A percentile compares a stretch with the other conserved stretches of the same genome.
These are phyloP conservation scores for Automeris io DNA, from an alignment of 2,888 invertebrate species.

Conservation along the genomic window DNA sequence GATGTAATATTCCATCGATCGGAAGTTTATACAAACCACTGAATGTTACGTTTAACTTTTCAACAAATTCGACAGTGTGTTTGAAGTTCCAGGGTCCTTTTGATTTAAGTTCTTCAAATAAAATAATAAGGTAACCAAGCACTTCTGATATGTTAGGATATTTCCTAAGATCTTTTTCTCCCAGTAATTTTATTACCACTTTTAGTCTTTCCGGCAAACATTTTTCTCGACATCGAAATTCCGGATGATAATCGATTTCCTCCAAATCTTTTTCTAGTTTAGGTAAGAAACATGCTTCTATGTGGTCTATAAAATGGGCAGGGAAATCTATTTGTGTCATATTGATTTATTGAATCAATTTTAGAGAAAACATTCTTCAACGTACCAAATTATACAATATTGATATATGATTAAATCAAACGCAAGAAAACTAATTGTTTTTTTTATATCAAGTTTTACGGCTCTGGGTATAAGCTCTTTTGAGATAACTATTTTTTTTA, in stretches of 20 bases:
- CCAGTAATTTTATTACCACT: slow-evolving; percentile 30
- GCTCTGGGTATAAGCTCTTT: too few relatives aligned
- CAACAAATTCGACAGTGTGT: slow-evolving; percentile 28
- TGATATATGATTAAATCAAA: too few relatives aligned
- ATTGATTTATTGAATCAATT: background rate
- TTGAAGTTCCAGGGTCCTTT: slow-evolving; percentile 42
- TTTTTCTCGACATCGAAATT: slow-evolving; percentile 39
- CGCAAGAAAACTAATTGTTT: too few relatives aligned
- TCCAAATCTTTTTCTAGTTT: slow-evolving; percentile 45
- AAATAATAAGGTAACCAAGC: slow-evolving; percentile 1
- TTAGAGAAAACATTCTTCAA: too few relatives aligned
- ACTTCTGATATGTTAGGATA: slow-evolving; percentile 19
- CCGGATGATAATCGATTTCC: slow-evolving; percentile 38
- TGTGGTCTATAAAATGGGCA: slow-evolving; percentile 22
- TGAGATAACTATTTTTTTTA: too few relatives aligned
- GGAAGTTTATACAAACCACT: slow-evolving; percentile 29
- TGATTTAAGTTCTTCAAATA: slow-evolving; percentile 10
- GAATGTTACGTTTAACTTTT: slow-evolving; percentile 38
- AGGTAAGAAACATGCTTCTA: slow-evolving; percentile 37
- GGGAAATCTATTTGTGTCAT: slow-evolving; percentile 17
- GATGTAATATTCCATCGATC: slow-evolving; percentile 32
- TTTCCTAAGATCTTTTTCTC: slow-evolving; percentile 28
- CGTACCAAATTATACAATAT: too few relatives aligned
- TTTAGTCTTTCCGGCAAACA: slow-evolving; percentile 32
- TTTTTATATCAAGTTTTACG: too few relatives aligned